phyloP scores from a whole-genome alignment of 2,797 vertebrate genomes.

The Poecile montanus region DNA sequence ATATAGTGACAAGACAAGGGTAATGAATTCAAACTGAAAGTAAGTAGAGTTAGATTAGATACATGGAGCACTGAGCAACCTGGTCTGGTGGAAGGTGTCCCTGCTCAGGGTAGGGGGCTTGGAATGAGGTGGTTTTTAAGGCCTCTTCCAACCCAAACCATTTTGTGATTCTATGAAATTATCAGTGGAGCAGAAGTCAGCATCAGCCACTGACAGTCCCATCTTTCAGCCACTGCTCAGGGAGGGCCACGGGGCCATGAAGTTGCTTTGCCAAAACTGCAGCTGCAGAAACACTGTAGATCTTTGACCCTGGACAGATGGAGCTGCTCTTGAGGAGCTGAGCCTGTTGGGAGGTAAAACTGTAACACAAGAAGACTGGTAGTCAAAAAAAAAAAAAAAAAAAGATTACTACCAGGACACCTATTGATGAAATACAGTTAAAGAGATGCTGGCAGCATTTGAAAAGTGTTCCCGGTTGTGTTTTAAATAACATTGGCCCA shows the following conservation, averaged over 20 bases:
- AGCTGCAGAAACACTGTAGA: background rate
- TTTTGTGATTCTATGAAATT: background rate
- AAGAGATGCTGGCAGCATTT: background rate
- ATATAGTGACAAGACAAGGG: background rate
- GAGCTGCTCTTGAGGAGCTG: background rate
- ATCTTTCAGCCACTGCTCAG: background rate
- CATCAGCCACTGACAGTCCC: background rate
- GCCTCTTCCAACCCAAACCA: background rate
- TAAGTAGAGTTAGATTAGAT: background rate
- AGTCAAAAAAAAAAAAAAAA: background rate
- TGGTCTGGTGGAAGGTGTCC: background rate
- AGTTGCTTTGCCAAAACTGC: background rate
- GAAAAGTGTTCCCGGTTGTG: background rate
- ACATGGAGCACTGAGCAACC: background rate
- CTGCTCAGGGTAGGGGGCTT: fast-evolving
- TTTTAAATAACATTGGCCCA: constrained; percentile 26
- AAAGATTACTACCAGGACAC: constrained; percentile 8
- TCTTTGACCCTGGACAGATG: background rate
- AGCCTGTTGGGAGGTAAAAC: background rate
- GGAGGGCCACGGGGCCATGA: fast-evolving
- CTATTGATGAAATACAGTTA: constrained; percentile 24
- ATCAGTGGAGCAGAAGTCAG: background rate
- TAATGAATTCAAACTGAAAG: background rate
- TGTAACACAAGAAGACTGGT: background rate
- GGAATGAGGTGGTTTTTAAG: background rate